Evolutionary conservation across 2,797 vertebrate species (phyloP), one percentile per base, ranked within the genome.

Genomic region (Ctenosaura bakeri): DNA sequence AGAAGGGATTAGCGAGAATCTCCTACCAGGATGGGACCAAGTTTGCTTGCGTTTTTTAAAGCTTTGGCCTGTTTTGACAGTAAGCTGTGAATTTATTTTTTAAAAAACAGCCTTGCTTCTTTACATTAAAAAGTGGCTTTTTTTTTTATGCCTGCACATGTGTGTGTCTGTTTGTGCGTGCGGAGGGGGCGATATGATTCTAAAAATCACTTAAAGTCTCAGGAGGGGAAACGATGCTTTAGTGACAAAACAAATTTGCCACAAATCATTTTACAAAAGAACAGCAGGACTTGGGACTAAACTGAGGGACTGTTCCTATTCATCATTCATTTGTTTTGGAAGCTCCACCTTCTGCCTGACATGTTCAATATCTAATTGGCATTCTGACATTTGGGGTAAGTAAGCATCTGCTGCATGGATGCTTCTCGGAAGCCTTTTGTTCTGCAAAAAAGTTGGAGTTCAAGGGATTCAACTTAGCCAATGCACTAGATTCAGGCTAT

Each of bases 231-330:
- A 97, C 94, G 96, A 97, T 96, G 98, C 97, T 97, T 98, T 98
- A 98, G 98, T 98, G 98, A 98, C 99, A 98, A 98, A 99, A 99
- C 99, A 99, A 99, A 99, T 99, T 99, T 99, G 98, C 98, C 98
- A 98, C 99, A 99, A 99, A 99, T 99, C 98, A 99, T 99, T 97
- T 97, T 98, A 99, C 98, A 99, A 99, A 99, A 98, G 98, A 98
- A 97, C 98, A 97, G 98, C 95, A 96, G 98, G 98, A 97, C 97
- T 98, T 97, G 98, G 97, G 98, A 98, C 92, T 90, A 97, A 96
- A 95, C 95, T 96, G 97, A 92, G 97, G 98, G 98, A 98, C 97
- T 93, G 96, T 97, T 97, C 95, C 98, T 97, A 98, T 99, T 99
- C 98, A 99, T 92, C 96, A 86, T 92, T 78, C 97, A 96, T 97